These are phyloP conservation scores for Carollia perspicillata DNA, from an alignment of 2,113 vertebrate genomes.

Conservation along the genomic window DNA sequence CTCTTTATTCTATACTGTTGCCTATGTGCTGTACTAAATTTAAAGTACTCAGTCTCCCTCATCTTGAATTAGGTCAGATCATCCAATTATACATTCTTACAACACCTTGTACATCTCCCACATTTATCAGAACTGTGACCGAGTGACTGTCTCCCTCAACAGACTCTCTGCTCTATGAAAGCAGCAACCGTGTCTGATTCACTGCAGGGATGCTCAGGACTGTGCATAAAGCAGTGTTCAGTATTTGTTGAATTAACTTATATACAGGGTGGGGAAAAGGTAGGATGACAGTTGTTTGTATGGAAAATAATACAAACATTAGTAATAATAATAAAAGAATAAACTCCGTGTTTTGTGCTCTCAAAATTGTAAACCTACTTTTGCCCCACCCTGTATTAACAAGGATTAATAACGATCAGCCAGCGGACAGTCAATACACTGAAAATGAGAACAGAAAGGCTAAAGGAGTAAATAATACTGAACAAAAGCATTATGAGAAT, in stretches of 20 bases:
- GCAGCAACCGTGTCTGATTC: background rate
- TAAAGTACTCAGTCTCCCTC: background rate
- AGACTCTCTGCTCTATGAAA: background rate
- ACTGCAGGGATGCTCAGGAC: background rate
- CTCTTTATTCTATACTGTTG: background rate
- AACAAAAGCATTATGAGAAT: background rate
- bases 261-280: background rate
- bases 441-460: background rate
- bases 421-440: background rate
- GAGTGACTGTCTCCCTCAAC: background rate
- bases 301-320: background rate
- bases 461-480: background rate
- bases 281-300: background rate
- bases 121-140: background rate
- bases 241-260: background rate
- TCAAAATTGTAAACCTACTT: background rate
- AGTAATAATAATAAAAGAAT: background rate
- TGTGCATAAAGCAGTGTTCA: background rate
- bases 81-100: background rate
- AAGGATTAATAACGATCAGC: background rate
- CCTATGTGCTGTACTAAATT: background rate
- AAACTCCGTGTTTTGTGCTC: background rate
- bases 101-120: background rate
- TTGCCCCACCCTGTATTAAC: background rate
- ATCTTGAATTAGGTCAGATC: background rate